Evolutionary conservation across 2,888 invertebrate species (phyloP), one percentile per base, ranked within the genome.

Genomic region (Periphyllus acericola): DNA sequence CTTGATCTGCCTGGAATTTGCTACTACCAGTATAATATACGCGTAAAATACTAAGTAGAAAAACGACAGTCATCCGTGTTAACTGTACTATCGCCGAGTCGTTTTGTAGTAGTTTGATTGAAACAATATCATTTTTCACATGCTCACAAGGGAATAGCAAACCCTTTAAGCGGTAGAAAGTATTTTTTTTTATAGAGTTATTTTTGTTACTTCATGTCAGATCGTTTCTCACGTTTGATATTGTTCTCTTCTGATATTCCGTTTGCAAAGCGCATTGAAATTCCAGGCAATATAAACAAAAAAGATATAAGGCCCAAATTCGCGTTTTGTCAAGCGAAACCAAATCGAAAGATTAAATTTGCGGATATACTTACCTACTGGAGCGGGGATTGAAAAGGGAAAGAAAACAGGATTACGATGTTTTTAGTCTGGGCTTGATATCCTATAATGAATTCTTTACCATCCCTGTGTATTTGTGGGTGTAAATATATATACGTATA

Each of bases 371-470:
- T 75, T 83, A n/a, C 83, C 21, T 14, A 36, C 68, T 19, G 68
- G n/a, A 11, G 32, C 11, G 52, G 19, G 34, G 34, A n/a, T 14
- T 29, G 29, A 21, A 46, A 46, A 6, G 55, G 21, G 36, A 19
- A 34, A 21, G 34, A 32, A 68, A 81, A 81, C 74, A 46, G 81
- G 75, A 87, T 87, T 87, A 81, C 75, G 81, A 75, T 55, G 87
- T 72, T 79, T 78, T 60, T 29, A 68, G 85, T 71, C 52, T 68
- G 76, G 68, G 52, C 40, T 25, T 66, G 81, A 80, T 80, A 86
- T 86, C 32, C 55, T 87, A 66, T 75, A 87, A 87, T 75, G 81
- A 74, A 87, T 81, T 81, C 87, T 80, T 87, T 29, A 34, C 52
- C 87, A 34, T 78, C 46, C 60, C 32, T 46, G 25, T 6, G 29